A percentile compares a stretch with the other conserved stretches of the same genome.
phyloP scores from a whole-genome alignment of 2,888 invertebrate genomes.

The Nomada ruficornis region DNA sequence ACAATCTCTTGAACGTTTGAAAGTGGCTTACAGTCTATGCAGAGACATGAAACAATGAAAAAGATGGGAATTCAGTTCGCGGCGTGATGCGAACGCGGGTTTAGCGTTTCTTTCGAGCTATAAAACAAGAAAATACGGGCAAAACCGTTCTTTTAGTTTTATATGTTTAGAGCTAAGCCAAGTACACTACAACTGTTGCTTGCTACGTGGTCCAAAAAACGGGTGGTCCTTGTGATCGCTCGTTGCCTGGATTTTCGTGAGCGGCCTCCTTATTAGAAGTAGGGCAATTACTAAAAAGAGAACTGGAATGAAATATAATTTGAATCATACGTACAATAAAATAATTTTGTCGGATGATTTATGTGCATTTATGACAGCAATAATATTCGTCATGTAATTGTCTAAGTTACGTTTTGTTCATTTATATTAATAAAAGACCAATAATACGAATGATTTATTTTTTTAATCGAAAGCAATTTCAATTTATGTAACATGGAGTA shows the following conservation, averaged over 20 bases:
- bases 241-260: conserved; percentile 43
- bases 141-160: conserved; percentile 43
- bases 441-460: background rate
- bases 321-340: background rate
- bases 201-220: conserved; percentile 53
- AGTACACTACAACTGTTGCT: conserved; percentile 46
- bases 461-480: background rate
- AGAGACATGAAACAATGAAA: conserved; percentile 8
- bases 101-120: conserved; percentile 38
- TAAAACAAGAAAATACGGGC: conserved; percentile 31
- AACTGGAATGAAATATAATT: background rate
- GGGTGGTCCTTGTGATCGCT: conserved; percentile 12
- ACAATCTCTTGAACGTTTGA: conserved; percentile 62
- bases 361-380: background rate
- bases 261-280: conserved; percentile 1
- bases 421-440: background rate
- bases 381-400: background rate
- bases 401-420: background rate
- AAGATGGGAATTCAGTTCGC: conserved; percentile 6
- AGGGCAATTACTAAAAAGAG: background rate
- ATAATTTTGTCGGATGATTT: background rate
- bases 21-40: conserved; percentile 64
- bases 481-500: background rate
- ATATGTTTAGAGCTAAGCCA: conserved; percentile 27
- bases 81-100: conserved; percentile 11